Evolutionary conservation across 2,113 vertebrate genomes (phyloP), one percentile per base, ranked within the genome.

Genomic region (Oreochromis spilurus): DNA sequence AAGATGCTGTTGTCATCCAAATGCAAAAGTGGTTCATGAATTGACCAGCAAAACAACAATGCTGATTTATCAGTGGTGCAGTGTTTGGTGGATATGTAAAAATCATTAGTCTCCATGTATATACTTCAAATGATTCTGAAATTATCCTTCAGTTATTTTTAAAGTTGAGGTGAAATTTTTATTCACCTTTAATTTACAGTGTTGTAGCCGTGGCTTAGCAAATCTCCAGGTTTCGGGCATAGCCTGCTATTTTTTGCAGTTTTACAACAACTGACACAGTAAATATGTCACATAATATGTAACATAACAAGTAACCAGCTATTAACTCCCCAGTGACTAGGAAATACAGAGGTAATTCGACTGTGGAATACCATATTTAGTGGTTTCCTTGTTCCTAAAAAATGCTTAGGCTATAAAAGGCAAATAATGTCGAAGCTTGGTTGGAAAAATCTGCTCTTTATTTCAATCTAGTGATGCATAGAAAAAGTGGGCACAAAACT

Each of bases 201-300:
- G 40, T 72, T 86, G 80, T 60, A 50, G 14, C 48, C 2, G 9
- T 80, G 75, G 77, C 2, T 75, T 90, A 88, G 84, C 10, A 2
- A 45, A 60, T 52, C 10, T 83, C 75, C 75, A 77, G n/a, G 48
- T 89, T 79, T 82, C 9, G 24, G 84, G 1, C 81, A 24, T 2
- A 77, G 1, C 11, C 13, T 26, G 17, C 55, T 40, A 9, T 52
- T 29, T 24, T 81, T 77, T 82, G 53, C 85, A 81, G 55, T 77
- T 40, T 6, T 89, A 84, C 81, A 81, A 54, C 21, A 19, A 65
- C 57, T 79, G 70, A 83, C 52, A 80, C 83, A 90, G 84, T 92
- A 92, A 90, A 92, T 89, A 92, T 86, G 89, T 87, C 89, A 83
- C 60, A 75, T 70, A 90, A 79, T 83, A 79, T 91, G 82, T 84